Conservation (phyloP, 2,888 invertebrate genomes). For the Drosophila acutilabella region DNA sequence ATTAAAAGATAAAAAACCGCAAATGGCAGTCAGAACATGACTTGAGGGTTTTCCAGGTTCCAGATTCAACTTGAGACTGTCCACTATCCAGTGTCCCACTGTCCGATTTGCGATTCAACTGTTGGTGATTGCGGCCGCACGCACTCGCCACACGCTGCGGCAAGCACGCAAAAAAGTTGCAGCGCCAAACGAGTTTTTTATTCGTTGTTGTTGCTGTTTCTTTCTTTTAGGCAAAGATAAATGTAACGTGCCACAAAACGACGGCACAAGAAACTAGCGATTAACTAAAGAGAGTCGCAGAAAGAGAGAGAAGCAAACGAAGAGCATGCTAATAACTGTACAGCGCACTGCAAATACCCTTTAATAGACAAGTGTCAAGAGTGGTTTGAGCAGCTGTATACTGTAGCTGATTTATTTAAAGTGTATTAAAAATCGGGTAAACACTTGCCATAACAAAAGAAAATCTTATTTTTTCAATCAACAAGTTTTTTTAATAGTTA, state of each 20-base stretch:
- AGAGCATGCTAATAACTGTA: not conserved
- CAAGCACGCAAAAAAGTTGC: constrained; percentile 63
- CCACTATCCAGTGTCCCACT: not conserved
- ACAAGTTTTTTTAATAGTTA: too few relatives aligned
- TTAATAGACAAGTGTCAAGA: too few relatives aligned
- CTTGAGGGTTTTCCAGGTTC: constrained; percentile 44
- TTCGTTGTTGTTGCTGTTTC: constrained; percentile 20
- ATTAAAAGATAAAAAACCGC: constrained; percentile 62
- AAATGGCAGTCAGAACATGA: constrained; percentile 42
- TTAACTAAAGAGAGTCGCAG: constrained; percentile 10
- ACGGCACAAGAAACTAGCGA: constrained; percentile 52
- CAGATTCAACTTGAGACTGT: constrained; percentile 33
- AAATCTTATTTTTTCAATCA: too few relatives aligned
- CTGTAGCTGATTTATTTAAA: too few relatives aligned
- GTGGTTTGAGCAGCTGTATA: too few relatives aligned
- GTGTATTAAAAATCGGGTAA: too few relatives aligned
- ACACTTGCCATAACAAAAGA: too few relatives aligned
- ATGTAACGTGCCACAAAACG: constrained; percentile 58
- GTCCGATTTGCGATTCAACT: constrained; percentile 21
- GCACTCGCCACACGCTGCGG: constrained; percentile 72
- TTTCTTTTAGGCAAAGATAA: constrained; percentile 60
- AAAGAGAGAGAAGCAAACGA: not conserved
- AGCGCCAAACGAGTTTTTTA: constrained; percentile 59
- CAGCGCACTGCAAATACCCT: constrained; percentile 3
- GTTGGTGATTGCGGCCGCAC: constrained; percentile 63